A percentile compares a stretch with the other conserved stretches of the same genome.
These are phyloP conservation scores for Diuraphis noxia DNA, from an alignment of 1,140 invertebrate genomes.

Conservation along the genomic window DNA sequence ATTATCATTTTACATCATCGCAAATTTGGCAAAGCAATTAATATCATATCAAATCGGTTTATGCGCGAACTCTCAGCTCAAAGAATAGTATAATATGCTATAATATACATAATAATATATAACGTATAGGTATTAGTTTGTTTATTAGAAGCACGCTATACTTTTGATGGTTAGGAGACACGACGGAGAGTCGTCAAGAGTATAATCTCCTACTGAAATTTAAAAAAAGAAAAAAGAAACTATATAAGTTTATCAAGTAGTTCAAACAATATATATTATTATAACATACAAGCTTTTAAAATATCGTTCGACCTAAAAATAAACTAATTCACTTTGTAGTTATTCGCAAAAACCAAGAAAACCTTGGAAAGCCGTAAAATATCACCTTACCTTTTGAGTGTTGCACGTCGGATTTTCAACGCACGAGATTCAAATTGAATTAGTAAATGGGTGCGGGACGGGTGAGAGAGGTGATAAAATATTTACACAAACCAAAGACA, in stretches of 20 bases:
- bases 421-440: constrained; percentile 13
- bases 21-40: constrained; percentile 5
- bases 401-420: background rate
- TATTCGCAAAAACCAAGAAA: background rate
- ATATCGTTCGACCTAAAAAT: background rate
- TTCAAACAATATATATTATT: background rate
- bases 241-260: background rate
- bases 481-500: background rate
- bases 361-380: background rate
- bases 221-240: background rate
- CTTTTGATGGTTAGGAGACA: background rate
- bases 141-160: constrained; percentile 5
- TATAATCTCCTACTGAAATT: background rate
- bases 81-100: background rate
- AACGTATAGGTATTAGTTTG: background rate
- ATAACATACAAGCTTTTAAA: background rate
- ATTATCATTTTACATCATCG: constrained; percentile 14
- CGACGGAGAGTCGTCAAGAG: background rate
- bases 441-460: background rate
- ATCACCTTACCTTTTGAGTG: constrained; percentile 14
- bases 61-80: background rate
- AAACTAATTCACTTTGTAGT: background rate
- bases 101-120: background rate
- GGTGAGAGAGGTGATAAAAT: background rate
- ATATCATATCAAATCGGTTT: background rate